Conservation (phyloP, 2,888 invertebrate genomes). For the Drosophila helvetica region DNA sequence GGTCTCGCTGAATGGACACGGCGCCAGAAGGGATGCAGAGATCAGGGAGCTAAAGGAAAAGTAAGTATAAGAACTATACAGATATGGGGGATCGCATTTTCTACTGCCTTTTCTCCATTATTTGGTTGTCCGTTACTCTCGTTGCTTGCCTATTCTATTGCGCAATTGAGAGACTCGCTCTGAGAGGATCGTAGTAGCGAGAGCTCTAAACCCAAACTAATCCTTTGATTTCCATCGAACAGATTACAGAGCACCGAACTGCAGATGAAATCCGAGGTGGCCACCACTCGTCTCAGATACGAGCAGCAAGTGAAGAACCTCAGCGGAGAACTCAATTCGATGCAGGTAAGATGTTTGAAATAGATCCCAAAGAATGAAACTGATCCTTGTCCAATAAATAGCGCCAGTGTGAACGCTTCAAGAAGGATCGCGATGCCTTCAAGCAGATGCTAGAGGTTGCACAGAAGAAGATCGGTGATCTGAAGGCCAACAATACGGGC, state of each 20-base stretch:
- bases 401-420: constrained; percentile 87
- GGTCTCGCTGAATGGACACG: constrained; percentile 90
- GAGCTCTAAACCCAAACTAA: neutral
- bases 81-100: no score
- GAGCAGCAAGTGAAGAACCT: constrained; percentile 93
- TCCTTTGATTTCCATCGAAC: neutral
- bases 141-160: no score
- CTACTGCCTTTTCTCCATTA: no score
- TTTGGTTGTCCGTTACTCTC: neutral
- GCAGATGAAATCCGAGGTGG: constrained; percentile 90
- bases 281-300: constrained; percentile 92
- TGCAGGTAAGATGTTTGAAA: constrained; percentile 86
- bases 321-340: constrained; percentile 91
- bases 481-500: constrained; percentile 86
- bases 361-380: no score
- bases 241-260: constrained; percentile 88
- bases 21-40: constrained; percentile 90
- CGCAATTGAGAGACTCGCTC: no score
- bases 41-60: constrained; percentile 88
- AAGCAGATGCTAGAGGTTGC: constrained; percentile 95
- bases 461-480: constrained; percentile 91
- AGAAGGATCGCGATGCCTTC: constrained; percentile 94
- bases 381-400: constrained; percentile 23
- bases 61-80: constrained; percentile 75
- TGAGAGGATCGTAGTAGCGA: no score